Percentiles rank a stretch among this genome's conserved stretches.
Conservation (phyloP, 2,113 vertebrate genomes). For the Marmota monax region DNA sequence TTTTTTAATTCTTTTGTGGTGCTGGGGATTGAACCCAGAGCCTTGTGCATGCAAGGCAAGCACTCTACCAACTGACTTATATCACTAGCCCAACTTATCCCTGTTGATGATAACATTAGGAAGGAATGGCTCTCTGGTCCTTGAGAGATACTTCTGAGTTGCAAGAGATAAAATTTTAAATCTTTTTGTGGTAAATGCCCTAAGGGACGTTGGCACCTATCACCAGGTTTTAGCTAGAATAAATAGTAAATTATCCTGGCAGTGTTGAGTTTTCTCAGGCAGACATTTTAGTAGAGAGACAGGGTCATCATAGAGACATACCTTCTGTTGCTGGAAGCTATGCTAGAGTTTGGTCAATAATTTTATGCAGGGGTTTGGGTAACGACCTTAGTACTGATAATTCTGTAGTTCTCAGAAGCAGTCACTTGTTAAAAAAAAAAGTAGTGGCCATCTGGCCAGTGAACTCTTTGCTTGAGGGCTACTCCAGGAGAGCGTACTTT, state of each 20-base stretch:
- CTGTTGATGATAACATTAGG: neutral
- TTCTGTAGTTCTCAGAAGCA: neutral
- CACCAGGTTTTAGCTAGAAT: neutral
- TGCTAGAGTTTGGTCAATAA: neutral
- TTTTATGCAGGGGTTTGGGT: neutral
- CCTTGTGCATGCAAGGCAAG: too few relatives aligned
- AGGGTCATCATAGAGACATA: neutral
- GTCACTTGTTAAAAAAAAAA: neutral
- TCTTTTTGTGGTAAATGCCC: neutral
- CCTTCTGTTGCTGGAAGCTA: neutral
- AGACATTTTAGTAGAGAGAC: neutral
- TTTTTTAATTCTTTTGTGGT: too few relatives aligned
- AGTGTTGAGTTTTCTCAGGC: neutral
- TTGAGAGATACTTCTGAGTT: neutral
- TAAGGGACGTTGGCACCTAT: neutral
- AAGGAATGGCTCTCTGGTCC: neutral
- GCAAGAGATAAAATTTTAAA: neutral
- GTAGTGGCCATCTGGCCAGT: neutral
- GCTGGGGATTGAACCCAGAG: too few relatives aligned
- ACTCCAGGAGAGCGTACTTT: neutral
- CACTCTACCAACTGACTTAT: too few relatives aligned
- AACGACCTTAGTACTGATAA: neutral
- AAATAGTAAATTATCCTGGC: neutral
- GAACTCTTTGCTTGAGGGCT: neutral
- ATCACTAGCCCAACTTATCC: neutral